These are phyloP conservation scores for Myanophis thanlyinensis DNA, from an alignment of 2,113 vertebrate species.

Conservation along the genomic window DNA sequence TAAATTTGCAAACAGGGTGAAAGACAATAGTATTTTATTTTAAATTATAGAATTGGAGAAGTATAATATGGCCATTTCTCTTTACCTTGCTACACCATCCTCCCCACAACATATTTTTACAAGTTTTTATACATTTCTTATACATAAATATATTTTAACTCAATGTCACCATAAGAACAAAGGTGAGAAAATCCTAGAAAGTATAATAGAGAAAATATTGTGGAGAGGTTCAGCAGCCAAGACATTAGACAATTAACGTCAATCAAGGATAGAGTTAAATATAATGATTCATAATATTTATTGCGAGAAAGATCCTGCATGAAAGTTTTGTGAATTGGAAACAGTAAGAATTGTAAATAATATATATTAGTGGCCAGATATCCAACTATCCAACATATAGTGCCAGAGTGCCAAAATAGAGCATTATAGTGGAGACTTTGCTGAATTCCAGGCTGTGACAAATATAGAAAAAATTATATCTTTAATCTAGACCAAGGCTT, in stretches of 20 bases:
- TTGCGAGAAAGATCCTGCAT: not conserved
- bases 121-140: not conserved
- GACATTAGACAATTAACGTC: not conserved
- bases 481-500: too few species aligned
- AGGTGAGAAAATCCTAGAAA: not conserved
- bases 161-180: not conserved
- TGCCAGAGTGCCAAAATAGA: too few species aligned
- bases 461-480: too few species aligned
- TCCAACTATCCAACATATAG: too few species aligned
- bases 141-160: not conserved
- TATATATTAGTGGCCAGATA: not conserved
- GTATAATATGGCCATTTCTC: not conserved
- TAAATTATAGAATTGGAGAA: not conserved
- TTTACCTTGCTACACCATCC: too few species aligned
- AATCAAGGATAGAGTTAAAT: not conserved
- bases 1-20: not conserved
- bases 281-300: not conserved
- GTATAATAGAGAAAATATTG: not conserved
- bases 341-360: not conserved
- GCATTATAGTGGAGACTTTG: too few species aligned
- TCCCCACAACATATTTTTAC: not conserved
- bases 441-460: too few species aligned
- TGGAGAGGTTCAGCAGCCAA: not conserved
- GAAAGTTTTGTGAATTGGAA: not conserved
- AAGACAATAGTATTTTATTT: not conserved